Conservation (phyloP, 2,888 invertebrate species). For the Hydrotaea diabolus region DNA sequence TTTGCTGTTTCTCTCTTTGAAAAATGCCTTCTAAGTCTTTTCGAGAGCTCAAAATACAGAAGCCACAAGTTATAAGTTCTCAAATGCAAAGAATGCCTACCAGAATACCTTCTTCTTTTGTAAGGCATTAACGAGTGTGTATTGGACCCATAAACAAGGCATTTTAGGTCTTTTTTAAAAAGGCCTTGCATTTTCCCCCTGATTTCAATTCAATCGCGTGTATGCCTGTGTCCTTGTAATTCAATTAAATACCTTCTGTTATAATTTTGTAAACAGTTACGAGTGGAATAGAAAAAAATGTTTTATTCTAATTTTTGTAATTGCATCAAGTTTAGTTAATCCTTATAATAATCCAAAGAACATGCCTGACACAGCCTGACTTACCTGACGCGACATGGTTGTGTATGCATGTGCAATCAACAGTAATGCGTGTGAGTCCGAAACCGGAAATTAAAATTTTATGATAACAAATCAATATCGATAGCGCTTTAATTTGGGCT, state of each 20-base stretch:
- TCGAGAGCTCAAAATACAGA: no score
- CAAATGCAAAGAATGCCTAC: no score
- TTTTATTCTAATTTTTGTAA: background rate
- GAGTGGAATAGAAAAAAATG: background rate
- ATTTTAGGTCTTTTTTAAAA: no score
- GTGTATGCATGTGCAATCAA: background rate
- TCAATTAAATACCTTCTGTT: conserved; percentile 24
- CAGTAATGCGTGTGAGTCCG: background rate
- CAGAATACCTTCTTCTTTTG: no score
- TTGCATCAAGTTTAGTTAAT: background rate
- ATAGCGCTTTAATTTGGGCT: background rate
- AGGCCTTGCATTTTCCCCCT: no score
- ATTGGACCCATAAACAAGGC: no score
- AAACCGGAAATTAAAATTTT: background rate
- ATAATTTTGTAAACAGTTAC: background rate
- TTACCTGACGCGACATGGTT: background rate
- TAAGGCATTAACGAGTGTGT: no score
- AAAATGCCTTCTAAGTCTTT: no score
- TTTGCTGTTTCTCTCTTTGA: no score
- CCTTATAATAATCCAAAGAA: background rate
- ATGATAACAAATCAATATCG: background rate
- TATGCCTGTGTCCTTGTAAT: background rate
- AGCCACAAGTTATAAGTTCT: no score
- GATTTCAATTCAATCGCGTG: background rate
- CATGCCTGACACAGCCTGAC: no score